Base-by-base conservation (phyloP, 2,888 invertebrate species). In the Harpagoxenus sublaevis region DNA sequence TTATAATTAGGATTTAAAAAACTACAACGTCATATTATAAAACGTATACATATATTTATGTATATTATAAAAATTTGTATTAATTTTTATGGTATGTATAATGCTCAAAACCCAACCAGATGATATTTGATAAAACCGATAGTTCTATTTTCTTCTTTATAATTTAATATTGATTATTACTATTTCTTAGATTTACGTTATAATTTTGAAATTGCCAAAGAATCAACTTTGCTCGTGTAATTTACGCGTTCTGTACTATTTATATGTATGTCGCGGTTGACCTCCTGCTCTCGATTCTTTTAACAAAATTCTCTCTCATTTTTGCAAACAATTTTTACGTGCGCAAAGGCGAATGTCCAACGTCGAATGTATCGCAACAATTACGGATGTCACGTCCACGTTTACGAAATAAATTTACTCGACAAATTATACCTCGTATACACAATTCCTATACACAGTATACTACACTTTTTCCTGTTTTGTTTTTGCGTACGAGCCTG, bases 341-440 rank as follows among this genome's bases (percentile, higher is more conserved):
- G 6, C 15, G 6, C 15, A 31, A 65, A 45, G 6, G 3, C 12
- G 15, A 31, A 35, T n/a, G 9, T 28, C 15, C 31, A n/a, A n/a
- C 12, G 6, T 28, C 15, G n/a, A 45, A 57, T 79, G 6, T 45
- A 68, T 3, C 31, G 9, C 48, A 48, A 60, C 5, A 57, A n/a
- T 62, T 15, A 12, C 60, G 48, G 23, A 60, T 48, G 35, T 62
- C 12, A 60, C 23, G 55, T 68, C 28, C n/a, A 68, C 31, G n/a
- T 63, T 60, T 62, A 45, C 18, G 4, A 8, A 28, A 70, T 79
- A 70, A 79, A 60, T 8, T 23, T 15, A 9, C 70, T 48, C 23
- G 18, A 15, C 18, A 12, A 60, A 79, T 39, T 70, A 57, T 60
- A 23, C 9, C 39, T 39, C n/a, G 15, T 65, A 23, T 23, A 23